Evolutionary conservation across 2,113 vertebrate species (phyloP).

Genomic region (Forbesichthys papilliferus): DNA sequence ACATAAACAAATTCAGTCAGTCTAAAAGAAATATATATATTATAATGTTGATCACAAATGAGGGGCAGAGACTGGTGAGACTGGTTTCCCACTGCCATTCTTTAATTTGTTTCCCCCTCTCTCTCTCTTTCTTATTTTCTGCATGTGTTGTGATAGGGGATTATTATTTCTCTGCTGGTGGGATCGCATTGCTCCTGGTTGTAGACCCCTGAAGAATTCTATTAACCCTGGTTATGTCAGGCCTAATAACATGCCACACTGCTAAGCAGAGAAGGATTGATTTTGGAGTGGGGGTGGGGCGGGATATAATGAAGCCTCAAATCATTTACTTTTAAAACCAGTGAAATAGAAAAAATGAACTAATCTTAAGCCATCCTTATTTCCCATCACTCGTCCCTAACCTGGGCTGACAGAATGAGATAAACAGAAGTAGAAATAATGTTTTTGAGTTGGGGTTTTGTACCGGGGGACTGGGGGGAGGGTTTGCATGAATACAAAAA

Average conservation of each 20-base stretch:
- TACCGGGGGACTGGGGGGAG: not conserved
- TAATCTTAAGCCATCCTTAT: constrained; percentile 37
- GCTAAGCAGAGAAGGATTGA: constrained; percentile 60
- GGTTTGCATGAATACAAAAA: not conserved
- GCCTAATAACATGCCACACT: constrained; percentile 68
- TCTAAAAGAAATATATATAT: constrained; percentile 7
- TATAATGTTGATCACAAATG: constrained; percentile 37
- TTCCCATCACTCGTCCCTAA: constrained; percentile 37
- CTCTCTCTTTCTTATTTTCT: not conserved
- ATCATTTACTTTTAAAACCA: constrained; percentile 63
- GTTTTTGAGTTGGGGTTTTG: not conserved
- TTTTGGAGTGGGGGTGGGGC: constrained; percentile 12
- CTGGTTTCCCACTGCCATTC: constrained; percentile 25
- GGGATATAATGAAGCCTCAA: constrained; percentile 46
- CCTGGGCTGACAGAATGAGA: constrained; percentile 47
- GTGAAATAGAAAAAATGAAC: constrained; percentile 41
- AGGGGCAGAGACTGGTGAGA: constrained; percentile 18
- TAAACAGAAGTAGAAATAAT: constrained; percentile 53
- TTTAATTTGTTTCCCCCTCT: constrained; percentile 42
- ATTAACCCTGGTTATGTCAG: constrained; percentile 74
- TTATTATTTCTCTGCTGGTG: constrained; percentile 65
- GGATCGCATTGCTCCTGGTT: constrained; percentile 58
- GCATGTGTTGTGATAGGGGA: constrained; percentile 48
- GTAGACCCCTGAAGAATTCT: constrained; percentile 73
- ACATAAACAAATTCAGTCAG: constrained; percentile 19